Evolutionary conservation across 2,888 invertebrate genomes (phyloP), one percentile per base, ranked within the genome.

Genomic region (Tetranychus piercei): DNA sequence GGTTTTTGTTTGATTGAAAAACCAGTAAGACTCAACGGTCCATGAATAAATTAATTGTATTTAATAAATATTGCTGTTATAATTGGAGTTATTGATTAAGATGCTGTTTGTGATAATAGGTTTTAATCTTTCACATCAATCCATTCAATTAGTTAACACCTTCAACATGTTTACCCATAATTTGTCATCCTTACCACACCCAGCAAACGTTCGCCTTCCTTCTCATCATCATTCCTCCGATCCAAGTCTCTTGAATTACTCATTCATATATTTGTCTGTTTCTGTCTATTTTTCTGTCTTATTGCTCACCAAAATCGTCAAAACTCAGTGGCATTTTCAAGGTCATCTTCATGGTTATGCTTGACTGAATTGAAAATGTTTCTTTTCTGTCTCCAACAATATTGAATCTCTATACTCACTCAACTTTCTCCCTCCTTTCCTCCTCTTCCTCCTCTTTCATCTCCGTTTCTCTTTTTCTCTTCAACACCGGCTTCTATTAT

Each of bases 131-230:
- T 3, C 15, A 15, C 55, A 55, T 55, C 55, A 55, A 15, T 55
- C 15, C 55, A 55, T 55, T 55, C 55, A 55, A 55, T 55, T 15
- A 55, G 55, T 55, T 55, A 55, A 55, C 55, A 55, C 55, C 55
- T 55, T 55, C 55, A 55, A 55, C 55, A 15, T 55, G 55, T 55
- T 55, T 55, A 55, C 15, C 55, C 15, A 9, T 55, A 55, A 55
- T 55, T 55, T 55, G 55, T 55, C 55, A 55, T 55, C 55, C 55
- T 55, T 55, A 55, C 55, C 55, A 55, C 55, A 55, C 55, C 55
- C 55, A 55, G 15, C 55, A 15, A 55, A 55, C 55, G 9, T 55
- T 55, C 6, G 55, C 15, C 55, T 55, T 55, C 55, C 9, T 55
- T 15, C 9, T 55, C 55, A 55, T 55, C 15, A 55, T 55, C 55